These are phyloP conservation scores for Octopus sinensis DNA, from an alignment of 1,140 invertebrate genomes.

Conservation along the genomic window DNA sequence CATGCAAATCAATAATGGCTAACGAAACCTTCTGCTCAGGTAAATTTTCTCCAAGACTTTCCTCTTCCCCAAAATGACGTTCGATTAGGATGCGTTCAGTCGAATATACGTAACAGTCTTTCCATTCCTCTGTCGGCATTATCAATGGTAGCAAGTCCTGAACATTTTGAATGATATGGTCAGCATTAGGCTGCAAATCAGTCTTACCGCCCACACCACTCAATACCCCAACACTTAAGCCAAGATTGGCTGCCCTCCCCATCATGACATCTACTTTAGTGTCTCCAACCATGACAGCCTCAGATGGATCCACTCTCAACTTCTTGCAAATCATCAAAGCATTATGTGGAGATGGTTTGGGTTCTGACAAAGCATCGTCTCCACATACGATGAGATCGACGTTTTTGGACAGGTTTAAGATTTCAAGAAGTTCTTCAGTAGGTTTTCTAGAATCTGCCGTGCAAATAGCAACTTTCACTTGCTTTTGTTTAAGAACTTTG, in stretches of 20 bases:
- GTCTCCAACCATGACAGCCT: slow-evolving; percentile 60
- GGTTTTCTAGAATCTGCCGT: slow-evolving; percentile 57
- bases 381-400: slow-evolving; percentile 59
- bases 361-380: slow-evolving; percentile 55
- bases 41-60: background rate
- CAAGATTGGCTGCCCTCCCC: slow-evolving; percentile 57
- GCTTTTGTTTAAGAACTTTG: slow-evolving; percentile 51
- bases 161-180: slow-evolving; percentile 46
- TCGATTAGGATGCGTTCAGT: slow-evolving; percentile 42
- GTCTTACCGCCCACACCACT: slow-evolving; percentile 46
- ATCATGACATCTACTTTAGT: slow-evolving; percentile 60
- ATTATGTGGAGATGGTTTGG: slow-evolving; percentile 60
- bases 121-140: slow-evolving; percentile 42
- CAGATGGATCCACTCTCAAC: slow-evolving; percentile 52
- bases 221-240: slow-evolving; percentile 57
- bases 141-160: slow-evolving; percentile 49
- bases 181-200: slow-evolving; percentile 44
- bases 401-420: slow-evolving; percentile 45
- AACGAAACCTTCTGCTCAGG: slow-evolving; percentile 31
- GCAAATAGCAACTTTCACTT: slow-evolving; percentile 60
- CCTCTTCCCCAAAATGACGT: slow-evolving; percentile 22
- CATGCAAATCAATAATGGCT: slow-evolving; percentile 61
- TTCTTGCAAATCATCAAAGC: slow-evolving; percentile 57
- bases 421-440: slow-evolving; percentile 49
- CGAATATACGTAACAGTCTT: slow-evolving; percentile 43